These are phyloP conservation scores for Ceratina japonica DNA, from an alignment of 1,140 invertebrate genomes.

Conservation along the genomic window DNA sequence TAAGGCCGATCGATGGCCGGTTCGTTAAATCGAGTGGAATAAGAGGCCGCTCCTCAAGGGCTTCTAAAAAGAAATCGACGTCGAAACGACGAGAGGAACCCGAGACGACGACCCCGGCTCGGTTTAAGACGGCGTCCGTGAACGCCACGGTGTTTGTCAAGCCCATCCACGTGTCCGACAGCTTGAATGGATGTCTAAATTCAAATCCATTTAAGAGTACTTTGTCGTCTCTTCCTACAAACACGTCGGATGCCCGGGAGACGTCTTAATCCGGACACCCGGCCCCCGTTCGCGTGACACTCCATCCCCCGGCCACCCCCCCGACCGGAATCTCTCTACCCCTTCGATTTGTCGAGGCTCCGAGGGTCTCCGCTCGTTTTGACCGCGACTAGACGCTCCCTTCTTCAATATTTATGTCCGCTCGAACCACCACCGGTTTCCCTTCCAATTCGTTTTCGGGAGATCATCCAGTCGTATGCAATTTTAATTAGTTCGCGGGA, in stretches of 20 bases:
- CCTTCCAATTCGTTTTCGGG: too few relatives aligned
- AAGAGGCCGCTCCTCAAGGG: constrained; percentile 17
- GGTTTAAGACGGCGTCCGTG: constrained; percentile 5
- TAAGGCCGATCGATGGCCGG: constrained; percentile 27
- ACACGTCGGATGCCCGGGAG: constrained; percentile 22
- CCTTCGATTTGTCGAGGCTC: background rate
- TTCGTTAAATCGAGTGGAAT: constrained; percentile 40
- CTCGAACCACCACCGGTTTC: too few relatives aligned
- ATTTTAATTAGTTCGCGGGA: background rate
- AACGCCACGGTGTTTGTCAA: constrained; percentile 36
- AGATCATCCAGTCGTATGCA: background rate
- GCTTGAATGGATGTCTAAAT: constrained; percentile 24
- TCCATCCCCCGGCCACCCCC: background rate
- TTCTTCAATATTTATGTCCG: background rate
- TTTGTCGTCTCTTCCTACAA: constrained; percentile 32
- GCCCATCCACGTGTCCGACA: constrained; percentile 31
- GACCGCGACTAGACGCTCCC: background rate
- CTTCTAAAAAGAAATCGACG: background rate
- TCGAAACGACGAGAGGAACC: background rate
- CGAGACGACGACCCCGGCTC: constrained; percentile 4
- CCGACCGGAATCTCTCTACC: background rate
- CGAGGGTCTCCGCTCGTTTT: background rate
- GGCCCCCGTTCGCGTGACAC: constrained; percentile 4
- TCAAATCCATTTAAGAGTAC: constrained; percentile 51
- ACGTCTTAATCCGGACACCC: constrained; percentile 39